Percentiles rank a stretch among this genome's conserved stretches.
Evolutionary conservation across 2,888 invertebrate genomes (phyloP).

Genomic region (Arge pagana): DNA sequence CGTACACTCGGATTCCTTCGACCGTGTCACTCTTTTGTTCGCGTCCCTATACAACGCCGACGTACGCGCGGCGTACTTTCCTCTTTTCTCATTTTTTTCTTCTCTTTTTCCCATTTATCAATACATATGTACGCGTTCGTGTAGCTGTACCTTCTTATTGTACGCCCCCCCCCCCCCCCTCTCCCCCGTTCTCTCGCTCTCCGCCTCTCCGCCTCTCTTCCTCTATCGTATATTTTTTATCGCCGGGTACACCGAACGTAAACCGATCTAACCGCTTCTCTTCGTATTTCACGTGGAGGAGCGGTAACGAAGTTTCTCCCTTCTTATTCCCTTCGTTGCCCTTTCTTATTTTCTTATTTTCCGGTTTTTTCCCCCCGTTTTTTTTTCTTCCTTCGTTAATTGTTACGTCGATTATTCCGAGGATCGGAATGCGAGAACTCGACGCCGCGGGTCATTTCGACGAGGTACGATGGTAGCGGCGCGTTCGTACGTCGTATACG

Average conservation of each 20-base stretch:
- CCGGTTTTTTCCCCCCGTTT: neutral
- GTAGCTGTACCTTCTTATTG: neutral
- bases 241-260: too few relatives aligned
- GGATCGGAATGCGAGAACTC: constrained; percentile 4
- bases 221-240: too few relatives aligned
- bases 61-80: too few relatives aligned
- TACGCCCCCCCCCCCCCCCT: neutral
- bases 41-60: too few relatives aligned
- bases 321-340: too few relatives aligned
- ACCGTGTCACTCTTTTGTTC: too few relatives aligned
- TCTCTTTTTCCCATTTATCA: constrained; percentile 13
- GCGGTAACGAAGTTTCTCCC: too few relatives aligned
- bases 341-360: neutral
- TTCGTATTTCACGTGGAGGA: too few relatives aligned
- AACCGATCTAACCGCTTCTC: too few relatives aligned
- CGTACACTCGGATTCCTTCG: too few relatives aligned
- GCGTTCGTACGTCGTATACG: neutral
- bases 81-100: constrained; percentile 2
- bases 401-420: neutral
- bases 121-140: neutral
- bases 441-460: neutral
- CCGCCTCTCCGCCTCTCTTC: too few relatives aligned
- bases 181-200: too few relatives aligned
- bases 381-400: neutral
- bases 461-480: neutral